Evolutionary conservation across 1,140 invertebrate species (phyloP), one percentile per base, ranked within the genome.

Genomic region (Aphelenchoides avenae): DNA sequence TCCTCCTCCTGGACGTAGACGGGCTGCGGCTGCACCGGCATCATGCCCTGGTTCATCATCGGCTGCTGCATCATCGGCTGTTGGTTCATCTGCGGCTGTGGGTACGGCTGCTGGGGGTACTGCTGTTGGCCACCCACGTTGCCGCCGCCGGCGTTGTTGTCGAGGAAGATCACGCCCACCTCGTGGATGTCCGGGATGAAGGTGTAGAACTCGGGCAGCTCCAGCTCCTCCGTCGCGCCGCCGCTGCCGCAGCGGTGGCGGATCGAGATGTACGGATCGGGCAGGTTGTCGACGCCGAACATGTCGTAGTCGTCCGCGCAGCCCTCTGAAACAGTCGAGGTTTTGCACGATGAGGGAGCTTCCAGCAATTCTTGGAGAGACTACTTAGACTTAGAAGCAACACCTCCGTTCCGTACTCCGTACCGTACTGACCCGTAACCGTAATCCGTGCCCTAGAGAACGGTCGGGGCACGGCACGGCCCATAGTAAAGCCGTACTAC

Each of bases 171-270:
- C 5, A 46, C 34, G 15, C 43, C 43, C 5, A 46, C 5, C 11
- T 46, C 26, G n/a, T 46, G 43, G n/a, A 29, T 46, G 24, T 46
- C 43, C 11, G 43, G 43, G 13, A 46, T n/a, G 24, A 46, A 46
- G 5, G 43, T 46, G 18, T n/a, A n/a, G 26, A 46, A 46, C n/a
- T 20, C 43, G 15, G 43, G 43, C 43, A 46, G 26, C 34, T 46
- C 43, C n/a, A 46, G 29, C 13, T 18, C 43, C n/a, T 46, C n/a
- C 5, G 26, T 30, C 27, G 29, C 43, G 24, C 15, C n/a, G 26
- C 34, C 24, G 20, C 18, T 41, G 26, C 34, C 34, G 24, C 43
- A 46, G n/a, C 27, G 34, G 34, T 46, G 43, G 13, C n/a, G 43
- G n/a, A 46, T 46, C 26, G 15, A n/a, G 3, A 46, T 30, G 34